phyloP scores from a whole-genome alignment of 64 coral and sea anemone genomes.

The Porites lutea region DNA sequence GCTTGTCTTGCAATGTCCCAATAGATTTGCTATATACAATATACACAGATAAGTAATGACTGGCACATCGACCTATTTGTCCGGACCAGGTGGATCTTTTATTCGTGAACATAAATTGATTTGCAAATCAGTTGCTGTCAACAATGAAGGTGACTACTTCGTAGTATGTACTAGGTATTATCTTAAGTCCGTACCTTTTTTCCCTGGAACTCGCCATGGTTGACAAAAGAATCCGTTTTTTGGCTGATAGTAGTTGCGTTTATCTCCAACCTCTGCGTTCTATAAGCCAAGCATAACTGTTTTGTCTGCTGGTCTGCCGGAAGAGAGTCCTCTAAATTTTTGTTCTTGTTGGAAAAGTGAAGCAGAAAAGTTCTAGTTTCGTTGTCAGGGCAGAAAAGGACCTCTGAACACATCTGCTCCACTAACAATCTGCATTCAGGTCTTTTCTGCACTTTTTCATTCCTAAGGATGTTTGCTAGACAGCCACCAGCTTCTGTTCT shows the following conservation, averaged over 20 bases:
- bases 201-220: constrained; percentile 8
- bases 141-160: too few species aligned
- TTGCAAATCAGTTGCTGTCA: too few species aligned
- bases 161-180: too few species aligned
- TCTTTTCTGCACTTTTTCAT: background rate
- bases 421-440: constrained; percentile 22
- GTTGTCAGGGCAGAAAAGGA: constrained; percentile 5
- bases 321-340: background rate
- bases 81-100: too few species aligned
- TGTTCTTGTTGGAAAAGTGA: background rate
- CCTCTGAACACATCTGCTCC: background rate
- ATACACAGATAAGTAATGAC: too few species aligned
- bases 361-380: constrained; percentile 8
- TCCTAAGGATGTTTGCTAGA: constrained; percentile 3
- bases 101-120: too few species aligned
- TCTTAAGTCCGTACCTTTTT: background rate
- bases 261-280: constrained; percentile 20
- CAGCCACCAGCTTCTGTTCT: background rate
- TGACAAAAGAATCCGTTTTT: background rate
- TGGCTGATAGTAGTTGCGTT: background rate
- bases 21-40: too few species aligned
- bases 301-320: background rate
- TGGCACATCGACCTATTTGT: too few species aligned
- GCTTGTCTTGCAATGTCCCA: too few species aligned
- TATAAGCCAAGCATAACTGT: background rate